Percentiles rank a stretch among this genome's conserved stretches.
Conservation (phyloP, 2,113 vertebrate species). For the Amphiprion percula region DNA sequence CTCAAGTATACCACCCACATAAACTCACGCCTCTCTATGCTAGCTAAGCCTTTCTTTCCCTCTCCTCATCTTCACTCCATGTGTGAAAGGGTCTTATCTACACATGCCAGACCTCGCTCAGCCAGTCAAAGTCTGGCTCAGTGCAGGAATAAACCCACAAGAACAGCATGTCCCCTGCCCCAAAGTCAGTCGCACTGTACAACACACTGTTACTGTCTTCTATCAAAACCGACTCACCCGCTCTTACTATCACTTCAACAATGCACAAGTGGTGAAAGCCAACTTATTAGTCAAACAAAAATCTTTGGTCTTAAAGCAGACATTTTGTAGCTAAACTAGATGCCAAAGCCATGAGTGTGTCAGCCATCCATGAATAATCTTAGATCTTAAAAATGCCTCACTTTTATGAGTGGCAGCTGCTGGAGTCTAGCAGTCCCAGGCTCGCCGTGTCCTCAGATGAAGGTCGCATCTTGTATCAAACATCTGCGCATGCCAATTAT, state of each 20-base stretch:
- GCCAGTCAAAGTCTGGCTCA: conserved; percentile 18
- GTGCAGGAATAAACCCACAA: conserved; percentile 36
- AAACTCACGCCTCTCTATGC: neutral
- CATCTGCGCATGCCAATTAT: conserved; percentile 26
- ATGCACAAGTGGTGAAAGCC: conserved; percentile 16
- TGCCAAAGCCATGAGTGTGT: conserved; percentile 41
- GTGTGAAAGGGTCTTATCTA: conserved; percentile 44
- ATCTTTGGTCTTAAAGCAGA: conserved; percentile 8
- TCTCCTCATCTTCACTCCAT: conserved; percentile 34
- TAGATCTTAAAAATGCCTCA: conserved; percentile 45
- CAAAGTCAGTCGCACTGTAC: conserved; percentile 24
- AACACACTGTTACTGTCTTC: neutral
- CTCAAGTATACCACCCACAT: conserved; percentile 24
- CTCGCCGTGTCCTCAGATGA: conserved; percentile 37
- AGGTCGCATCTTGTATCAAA: conserved; percentile 33
- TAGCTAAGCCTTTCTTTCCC: conserved; percentile 44
- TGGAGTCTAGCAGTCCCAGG: conserved; percentile 5
- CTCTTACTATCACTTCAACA: conserved; percentile 11
- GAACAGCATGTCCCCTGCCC: conserved; percentile 54
- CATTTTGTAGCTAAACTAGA: conserved; percentile 40
- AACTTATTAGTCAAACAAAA: neutral
- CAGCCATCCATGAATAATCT: conserved; percentile 29
- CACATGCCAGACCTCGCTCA: conserved; percentile 30
- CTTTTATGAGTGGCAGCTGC: conserved; percentile 76
- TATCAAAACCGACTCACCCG: neutral